These are phyloP conservation scores for Halocynthia aurantium DNA, from an alignment of 23 tunicate genomes.

Conservation along the genomic window DNA sequence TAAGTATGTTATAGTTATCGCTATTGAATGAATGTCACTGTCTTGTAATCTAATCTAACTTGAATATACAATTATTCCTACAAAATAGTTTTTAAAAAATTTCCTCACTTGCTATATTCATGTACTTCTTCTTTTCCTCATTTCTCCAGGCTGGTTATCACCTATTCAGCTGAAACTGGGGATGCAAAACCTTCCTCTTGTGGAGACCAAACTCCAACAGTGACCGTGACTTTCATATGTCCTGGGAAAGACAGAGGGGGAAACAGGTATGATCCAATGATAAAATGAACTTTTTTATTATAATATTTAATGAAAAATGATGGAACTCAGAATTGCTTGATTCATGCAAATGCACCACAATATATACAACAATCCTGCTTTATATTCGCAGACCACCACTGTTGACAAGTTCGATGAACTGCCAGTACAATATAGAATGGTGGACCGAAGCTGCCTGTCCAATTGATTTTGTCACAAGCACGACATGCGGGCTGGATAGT, in stretches of 20 bases:
- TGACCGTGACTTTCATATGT: slow-evolving; percentile 30
- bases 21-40: not conserved
- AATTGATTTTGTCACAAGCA: slow-evolving; percentile 20
- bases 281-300: no score
- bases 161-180: slow-evolving; percentile 18
- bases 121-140: not conserved
- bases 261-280: no score
- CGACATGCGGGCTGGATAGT: slow-evolving; percentile 36
- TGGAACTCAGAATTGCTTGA: not conserved
- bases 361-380: not conserved
- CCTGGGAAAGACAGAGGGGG: slow-evolving; percentile 56
- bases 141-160: slow-evolving; percentile 21
- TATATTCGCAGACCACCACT: slow-evolving; percentile 38
- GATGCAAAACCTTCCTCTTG: slow-evolving; percentile 5
- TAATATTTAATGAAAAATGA: not conserved
- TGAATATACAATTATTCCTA: no score
- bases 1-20: slow-evolving; percentile 14
- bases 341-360: no score
- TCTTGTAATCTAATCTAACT: no score
- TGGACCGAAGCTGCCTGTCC: slow-evolving; percentile 84
- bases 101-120: no score
- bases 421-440: slow-evolving; percentile 81
- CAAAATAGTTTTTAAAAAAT: no score
- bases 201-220: not conserved
- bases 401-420: slow-evolving; percentile 47